Conservation (phyloP, 2,888 invertebrate genomes). For the Drosophila tanythrix region DNA sequence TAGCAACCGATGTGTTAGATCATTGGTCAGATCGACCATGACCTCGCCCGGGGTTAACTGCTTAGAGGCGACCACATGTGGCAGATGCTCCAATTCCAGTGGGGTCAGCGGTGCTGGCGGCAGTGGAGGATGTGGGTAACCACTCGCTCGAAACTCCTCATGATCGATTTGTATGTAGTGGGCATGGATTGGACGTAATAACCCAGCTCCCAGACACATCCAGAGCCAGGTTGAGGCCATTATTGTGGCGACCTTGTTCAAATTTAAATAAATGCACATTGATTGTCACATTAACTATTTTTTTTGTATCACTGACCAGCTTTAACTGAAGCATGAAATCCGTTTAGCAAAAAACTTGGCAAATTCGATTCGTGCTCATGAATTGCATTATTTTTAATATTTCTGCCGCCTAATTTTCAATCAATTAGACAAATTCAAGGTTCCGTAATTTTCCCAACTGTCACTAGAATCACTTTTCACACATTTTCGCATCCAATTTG, state of each 20-base stretch:
- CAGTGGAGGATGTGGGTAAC: conserved; percentile 67
- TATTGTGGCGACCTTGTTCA: conserved; percentile 53
- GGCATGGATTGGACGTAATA: conserved; percentile 41
- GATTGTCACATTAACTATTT: conserved; percentile 57
- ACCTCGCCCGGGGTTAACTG: conserved; percentile 88
- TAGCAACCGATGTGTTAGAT: conserved; percentile 89
- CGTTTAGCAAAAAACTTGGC: conserved; percentile 62
- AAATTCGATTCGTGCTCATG: conserved; percentile 47
- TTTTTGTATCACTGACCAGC: conserved; percentile 12
- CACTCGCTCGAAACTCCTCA: conserved; percentile 74
- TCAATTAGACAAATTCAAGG: conserved; percentile 67
- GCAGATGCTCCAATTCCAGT: conserved; percentile 50
- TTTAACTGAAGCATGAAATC: conserved; percentile 60
- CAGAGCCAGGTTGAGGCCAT: conserved; percentile 39
- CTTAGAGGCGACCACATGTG: conserved; percentile 63
- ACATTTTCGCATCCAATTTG: conserved; percentile 43
- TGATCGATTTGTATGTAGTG: conserved; percentile 82
- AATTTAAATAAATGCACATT: conserved; percentile 67
- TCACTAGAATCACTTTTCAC: conserved; percentile 45
- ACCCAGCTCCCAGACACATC: conserved; percentile 16
- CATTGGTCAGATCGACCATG: conserved; percentile 93
- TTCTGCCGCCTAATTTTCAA: conserved; percentile 38
- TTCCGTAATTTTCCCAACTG: conserved; percentile 57
- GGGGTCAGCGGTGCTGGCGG: conserved; percentile 61
- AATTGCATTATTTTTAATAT: conserved; percentile 68